A percentile compares a stretch with the other conserved stretches of the same genome.
Conservation (phyloP, 1,140 invertebrate species). For the Drosophila pallidifrons region DNA sequence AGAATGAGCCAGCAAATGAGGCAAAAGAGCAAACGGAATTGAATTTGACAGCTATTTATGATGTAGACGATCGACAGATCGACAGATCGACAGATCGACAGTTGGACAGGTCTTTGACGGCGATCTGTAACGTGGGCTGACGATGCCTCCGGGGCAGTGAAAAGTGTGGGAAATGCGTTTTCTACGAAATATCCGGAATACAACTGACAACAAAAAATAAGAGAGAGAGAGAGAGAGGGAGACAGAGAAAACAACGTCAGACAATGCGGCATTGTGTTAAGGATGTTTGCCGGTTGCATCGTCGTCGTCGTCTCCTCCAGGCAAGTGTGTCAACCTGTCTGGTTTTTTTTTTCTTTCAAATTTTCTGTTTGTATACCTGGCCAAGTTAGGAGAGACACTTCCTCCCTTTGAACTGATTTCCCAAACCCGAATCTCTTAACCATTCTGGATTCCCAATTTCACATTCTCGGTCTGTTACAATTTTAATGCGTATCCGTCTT, state of each 20-base stretch:
- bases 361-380: slow-evolving; percentile 16
- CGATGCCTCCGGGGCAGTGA: slow-evolving; percentile 25
- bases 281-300: slow-evolving; percentile 39
- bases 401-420: slow-evolving; percentile 15
- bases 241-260: slow-evolving; percentile 12
- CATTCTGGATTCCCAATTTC: slow-evolving; percentile 14
- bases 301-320: slow-evolving; percentile 1
- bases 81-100: slow-evolving; percentile 20
- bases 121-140: slow-evolving; percentile 41
- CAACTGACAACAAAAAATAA: too few species aligned
- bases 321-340: slow-evolving; percentile 54
- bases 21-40: slow-evolving; percentile 51
- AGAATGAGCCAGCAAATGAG: slow-evolving; percentile 25
- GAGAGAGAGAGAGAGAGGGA: too few species aligned
- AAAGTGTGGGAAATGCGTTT: slow-evolving; percentile 78
- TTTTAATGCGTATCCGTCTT: slow-evolving; percentile 67
- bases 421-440: slow-evolving; percentile 4
- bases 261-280: slow-evolving; percentile 70
- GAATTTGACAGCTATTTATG: slow-evolving; percentile 74
- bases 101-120: slow-evolving; percentile 1
- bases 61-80: slow-evolving; percentile 36
- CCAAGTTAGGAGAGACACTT: neutral
- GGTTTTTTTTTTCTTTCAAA: too few species aligned
- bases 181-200: slow-evolving; percentile 68
- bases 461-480: slow-evolving; percentile 58